These are phyloP conservation scores for Sterna hirundo DNA, from an alignment of 2,113 vertebrate species.

Conservation along the genomic window DNA sequence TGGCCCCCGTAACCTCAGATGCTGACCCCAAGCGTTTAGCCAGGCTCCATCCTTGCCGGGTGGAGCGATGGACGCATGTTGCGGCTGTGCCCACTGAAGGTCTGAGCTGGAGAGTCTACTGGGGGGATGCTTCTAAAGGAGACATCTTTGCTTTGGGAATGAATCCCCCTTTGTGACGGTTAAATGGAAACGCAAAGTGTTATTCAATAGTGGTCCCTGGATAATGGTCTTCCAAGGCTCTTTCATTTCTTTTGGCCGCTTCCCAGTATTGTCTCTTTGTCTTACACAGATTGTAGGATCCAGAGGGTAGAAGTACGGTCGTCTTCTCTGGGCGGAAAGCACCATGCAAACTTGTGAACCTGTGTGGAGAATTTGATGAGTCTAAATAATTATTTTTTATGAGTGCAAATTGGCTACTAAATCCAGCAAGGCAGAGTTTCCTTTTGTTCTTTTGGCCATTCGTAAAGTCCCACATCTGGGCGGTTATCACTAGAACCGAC, in stretches of 20 bases:
- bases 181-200: not conserved
- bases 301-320: not conserved
- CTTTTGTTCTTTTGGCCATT: not conserved
- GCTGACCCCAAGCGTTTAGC: not conserved
- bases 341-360: not conserved
- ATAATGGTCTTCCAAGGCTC: not conserved
- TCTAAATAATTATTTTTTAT: not conserved
- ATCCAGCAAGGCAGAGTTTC: not conserved
- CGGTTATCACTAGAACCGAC: accelerated
- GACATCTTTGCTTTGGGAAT: not conserved
- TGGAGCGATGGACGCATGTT: not conserved
- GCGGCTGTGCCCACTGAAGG: accelerated
- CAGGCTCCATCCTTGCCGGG: not conserved
- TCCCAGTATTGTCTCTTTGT: constrained; percentile 16
- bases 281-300: not conserved
- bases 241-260: constrained; percentile 18
- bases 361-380: not conserved
- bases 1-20: accelerated
- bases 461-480: not conserved
- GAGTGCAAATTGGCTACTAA: not conserved
- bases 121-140: not conserved
- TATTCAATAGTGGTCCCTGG: not conserved
- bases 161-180: not conserved
- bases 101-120: not conserved
- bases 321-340: not conserved